Percentiles rank a stretch among this genome's conserved stretches.
Evolutionary conservation across 23 tunicate species (phyloP).

Genomic region (Halocynthia roretzi): DNA sequence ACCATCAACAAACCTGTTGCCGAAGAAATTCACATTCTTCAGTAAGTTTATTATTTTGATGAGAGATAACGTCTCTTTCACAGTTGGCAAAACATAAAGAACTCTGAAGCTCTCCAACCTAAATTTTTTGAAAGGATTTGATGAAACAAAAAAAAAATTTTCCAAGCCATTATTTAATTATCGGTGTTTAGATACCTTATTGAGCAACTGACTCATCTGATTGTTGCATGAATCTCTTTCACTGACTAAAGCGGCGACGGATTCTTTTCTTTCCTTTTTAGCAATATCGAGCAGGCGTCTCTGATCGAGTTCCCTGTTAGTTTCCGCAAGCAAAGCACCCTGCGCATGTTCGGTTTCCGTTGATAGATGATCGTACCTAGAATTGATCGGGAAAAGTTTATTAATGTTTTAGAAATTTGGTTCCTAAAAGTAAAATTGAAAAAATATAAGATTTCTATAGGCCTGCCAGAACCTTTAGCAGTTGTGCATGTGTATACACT

Average conservation of each 20-base stretch:
- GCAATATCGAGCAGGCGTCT: slow-evolving; percentile 25
- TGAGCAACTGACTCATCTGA: slow-evolving; percentile 20
- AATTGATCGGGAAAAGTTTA: background rate
- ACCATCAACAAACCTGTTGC: slow-evolving; percentile 14
- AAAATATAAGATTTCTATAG: too few species aligned
- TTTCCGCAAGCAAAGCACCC: slow-evolving; percentile 53
- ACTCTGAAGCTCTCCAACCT: slow-evolving; percentile 34
- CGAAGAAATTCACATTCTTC: slow-evolving; percentile 29
- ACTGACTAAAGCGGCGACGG: slow-evolving; percentile 17
- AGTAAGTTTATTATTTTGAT: slow-evolving; percentile 17
- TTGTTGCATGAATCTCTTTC: slow-evolving; percentile 34
- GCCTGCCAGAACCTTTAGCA: too few species aligned
- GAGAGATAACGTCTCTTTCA: slow-evolving; percentile 26
- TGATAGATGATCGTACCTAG: slow-evolving; percentile 19
- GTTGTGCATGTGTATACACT: too few species aligned
- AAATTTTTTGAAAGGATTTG: background rate
- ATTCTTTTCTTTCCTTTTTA: slow-evolving; percentile 23
- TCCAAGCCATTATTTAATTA: background rate
- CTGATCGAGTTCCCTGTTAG: slow-evolving; percentile 39
- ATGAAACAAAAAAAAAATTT: background rate
- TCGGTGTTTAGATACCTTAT: slow-evolving; percentile 7
- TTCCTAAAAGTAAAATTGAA: too few species aligned
- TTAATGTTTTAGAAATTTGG: too few species aligned
- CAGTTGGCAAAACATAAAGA: slow-evolving; percentile 11
- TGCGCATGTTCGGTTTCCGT: slow-evolving; percentile 20